Base-by-base conservation (phyloP, 2,113 vertebrate species). In the Nothobranchius furzeri region DNA sequence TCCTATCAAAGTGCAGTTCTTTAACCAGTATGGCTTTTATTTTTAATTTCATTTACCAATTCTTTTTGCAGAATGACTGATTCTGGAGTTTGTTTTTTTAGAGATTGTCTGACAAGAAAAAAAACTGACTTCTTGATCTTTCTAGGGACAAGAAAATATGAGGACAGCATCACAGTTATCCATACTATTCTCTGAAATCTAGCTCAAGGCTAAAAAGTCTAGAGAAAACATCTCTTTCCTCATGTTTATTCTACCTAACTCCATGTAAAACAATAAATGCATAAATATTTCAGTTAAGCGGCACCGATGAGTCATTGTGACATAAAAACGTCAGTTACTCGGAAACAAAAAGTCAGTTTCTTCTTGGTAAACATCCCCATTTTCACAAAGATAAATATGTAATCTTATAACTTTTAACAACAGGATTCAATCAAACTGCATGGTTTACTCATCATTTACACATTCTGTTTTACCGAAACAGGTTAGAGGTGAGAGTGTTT, bases 361-460 rank as follows among this genome's bases (percentile, higher is more conserved):
- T 11, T 49, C 3, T 56, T 45, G 2, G 45, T 30, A 20, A 70
- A 67, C 17, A 14, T 43, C 17, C 15, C 13, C 13, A 3, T 47
- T 47, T 47, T 15, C 14, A 4, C 10, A 1, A 47, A 36, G 36
- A 30, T 7, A 36, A 14, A 3, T 35, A 8, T 15, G 12, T 14
- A 2, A 54, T 54, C 12, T 54, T 9, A 2, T 7, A 12, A 35
- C 12, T 47, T 13, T 47, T 47, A 40, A 9, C 20, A 49, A 50
- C 1, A 57, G 7, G 10, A 52, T 62, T 65, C 2, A 61, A 30
- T 51, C n/a, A 67, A 40, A 4, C 7, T 1, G 43, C 60, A 51
- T 42, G 68, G 86, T 85, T 30, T 60, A 91, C 88, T 47, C 20
- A 20, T 15, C 79, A 52, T 60, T 49, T 61, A 82, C 76, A 86